A percentile compares a stretch with the other conserved stretches of the same genome.
Evolutionary conservation across 2,888 invertebrate genomes (phyloP).

Genomic region (Esperia sulphurella): DNA sequence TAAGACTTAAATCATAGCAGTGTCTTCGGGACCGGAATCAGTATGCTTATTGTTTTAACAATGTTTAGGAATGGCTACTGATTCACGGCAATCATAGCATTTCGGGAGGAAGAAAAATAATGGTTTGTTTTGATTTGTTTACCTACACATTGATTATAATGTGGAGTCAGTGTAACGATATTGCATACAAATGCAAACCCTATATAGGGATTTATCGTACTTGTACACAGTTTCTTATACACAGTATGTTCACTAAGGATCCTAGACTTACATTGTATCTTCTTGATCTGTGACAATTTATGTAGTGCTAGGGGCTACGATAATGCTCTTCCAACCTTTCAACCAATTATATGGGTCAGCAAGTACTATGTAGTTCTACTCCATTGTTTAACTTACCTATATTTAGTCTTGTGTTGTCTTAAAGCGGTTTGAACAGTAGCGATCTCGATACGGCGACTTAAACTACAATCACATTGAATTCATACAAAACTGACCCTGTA

Average conservation of each 20-base stretch:
- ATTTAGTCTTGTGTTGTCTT: constrained; percentile 57
- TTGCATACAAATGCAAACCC: not conserved
- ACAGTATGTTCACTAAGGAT: no score
- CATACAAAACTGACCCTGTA: constrained; percentile 80
- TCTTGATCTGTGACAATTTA: no score
- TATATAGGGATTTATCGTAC: no score
- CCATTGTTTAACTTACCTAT: constrained; percentile 47
- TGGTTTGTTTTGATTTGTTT: constrained; percentile 52
- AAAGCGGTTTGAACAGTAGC: constrained; percentile 67
- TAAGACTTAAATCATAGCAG: constrained; percentile 66
- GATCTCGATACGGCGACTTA: constrained; percentile 66
- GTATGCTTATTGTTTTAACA: constrained; percentile 55
- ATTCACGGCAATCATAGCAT: constrained; percentile 40
- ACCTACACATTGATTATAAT: constrained; percentile 15
- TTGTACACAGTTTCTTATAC: no score
- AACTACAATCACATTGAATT: constrained; percentile 79
- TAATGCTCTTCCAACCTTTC: no score
- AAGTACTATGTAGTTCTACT: no score
- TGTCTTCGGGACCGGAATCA: constrained; percentile 53
- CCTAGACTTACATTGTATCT: no score
- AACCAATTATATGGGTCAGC: no score
- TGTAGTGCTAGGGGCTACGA: no score
- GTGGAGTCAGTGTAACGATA: not conserved
- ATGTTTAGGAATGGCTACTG: constrained; percentile 44
- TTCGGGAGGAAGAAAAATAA: constrained; percentile 36